Percentiles rank a stretch among this genome's conserved stretches.
phyloP scores from a whole-genome alignment of 1,140 invertebrate genomes.

The Hyposmocoma kahamanoa region DNA sequence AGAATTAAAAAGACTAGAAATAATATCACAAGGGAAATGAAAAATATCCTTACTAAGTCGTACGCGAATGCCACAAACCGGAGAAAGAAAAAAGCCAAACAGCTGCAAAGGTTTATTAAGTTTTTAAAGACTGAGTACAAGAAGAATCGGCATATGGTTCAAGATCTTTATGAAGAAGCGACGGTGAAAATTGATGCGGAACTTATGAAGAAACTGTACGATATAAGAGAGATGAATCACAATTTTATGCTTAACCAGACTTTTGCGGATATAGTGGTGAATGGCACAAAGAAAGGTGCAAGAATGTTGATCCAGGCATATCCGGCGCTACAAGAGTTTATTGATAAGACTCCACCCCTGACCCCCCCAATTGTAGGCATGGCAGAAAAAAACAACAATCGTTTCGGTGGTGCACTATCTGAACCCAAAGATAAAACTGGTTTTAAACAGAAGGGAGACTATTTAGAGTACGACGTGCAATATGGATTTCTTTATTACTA shows the following conservation, averaged over 20 bases:
- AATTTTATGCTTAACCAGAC: constrained; percentile 42
- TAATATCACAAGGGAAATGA: constrained; percentile 46
- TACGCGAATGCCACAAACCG: constrained; percentile 42
- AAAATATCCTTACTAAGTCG: constrained; percentile 38
- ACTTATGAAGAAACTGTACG: constrained; percentile 29
- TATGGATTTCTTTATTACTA: constrained; percentile 29
- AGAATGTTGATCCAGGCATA: constrained; percentile 34
- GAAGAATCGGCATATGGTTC: constrained; percentile 40
- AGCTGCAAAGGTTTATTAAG: constrained; percentile 52
- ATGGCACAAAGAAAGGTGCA: constrained; percentile 29
- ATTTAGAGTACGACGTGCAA: too few species aligned
- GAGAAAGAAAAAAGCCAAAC: constrained; percentile 48
- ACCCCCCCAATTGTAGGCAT: too few species aligned
- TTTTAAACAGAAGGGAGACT: too few species aligned
- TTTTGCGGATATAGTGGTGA: constrained; percentile 45
- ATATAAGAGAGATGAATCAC: constrained; percentile 36
- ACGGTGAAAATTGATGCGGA: constrained; percentile 37
- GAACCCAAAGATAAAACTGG: too few species aligned
- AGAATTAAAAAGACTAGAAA: constrained; percentile 42
- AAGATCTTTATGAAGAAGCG: constrained; percentile 40
- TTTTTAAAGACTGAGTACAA: constrained; percentile 44
- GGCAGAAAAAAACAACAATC: too few species aligned
- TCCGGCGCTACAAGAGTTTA: constrained; percentile 28
- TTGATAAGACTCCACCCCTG: constrained; percentile 14
- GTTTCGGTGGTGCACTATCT: neutral